These are phyloP conservation scores for Tyrannus savana DNA, from an alignment of 2,113 vertebrate species.

Conservation along the genomic window DNA sequence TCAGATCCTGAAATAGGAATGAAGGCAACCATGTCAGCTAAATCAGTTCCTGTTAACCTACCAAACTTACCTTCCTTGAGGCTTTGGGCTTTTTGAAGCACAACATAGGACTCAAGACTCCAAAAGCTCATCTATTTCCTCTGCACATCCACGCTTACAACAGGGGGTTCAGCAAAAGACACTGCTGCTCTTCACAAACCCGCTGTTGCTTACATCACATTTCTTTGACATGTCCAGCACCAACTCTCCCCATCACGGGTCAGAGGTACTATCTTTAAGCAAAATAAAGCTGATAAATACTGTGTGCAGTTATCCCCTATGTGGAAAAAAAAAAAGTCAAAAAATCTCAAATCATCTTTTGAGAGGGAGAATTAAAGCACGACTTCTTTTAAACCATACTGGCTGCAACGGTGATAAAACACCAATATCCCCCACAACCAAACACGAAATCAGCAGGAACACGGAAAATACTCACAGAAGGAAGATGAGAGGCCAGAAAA, in stretches of 20 bases:
- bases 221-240: not conserved
- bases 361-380: not conserved
- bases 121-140: not conserved
- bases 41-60: not conserved
- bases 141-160: not conserved
- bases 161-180: not conserved
- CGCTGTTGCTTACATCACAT: not conserved
- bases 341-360: not conserved
- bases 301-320: not conserved
- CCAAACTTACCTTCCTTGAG: not conserved
- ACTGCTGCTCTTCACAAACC: not conserved
- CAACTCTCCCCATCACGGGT: not conserved
- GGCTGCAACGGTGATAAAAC: not conserved
- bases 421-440: not conserved
- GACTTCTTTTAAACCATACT: not conserved
- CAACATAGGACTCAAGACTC: not conserved
- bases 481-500: not conserved
- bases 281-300: not conserved
- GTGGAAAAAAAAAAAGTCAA: not conserved
- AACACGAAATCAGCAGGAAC: not conserved
- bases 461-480: not conserved
- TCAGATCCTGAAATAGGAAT: not conserved
- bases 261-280: not conserved
- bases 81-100: not conserved
- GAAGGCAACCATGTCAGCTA: not conserved